These are phyloP conservation scores for Spinibarbus caldwelli DNA, from an alignment of 2,797 vertebrate genomes.

Conservation along the genomic window DNA sequence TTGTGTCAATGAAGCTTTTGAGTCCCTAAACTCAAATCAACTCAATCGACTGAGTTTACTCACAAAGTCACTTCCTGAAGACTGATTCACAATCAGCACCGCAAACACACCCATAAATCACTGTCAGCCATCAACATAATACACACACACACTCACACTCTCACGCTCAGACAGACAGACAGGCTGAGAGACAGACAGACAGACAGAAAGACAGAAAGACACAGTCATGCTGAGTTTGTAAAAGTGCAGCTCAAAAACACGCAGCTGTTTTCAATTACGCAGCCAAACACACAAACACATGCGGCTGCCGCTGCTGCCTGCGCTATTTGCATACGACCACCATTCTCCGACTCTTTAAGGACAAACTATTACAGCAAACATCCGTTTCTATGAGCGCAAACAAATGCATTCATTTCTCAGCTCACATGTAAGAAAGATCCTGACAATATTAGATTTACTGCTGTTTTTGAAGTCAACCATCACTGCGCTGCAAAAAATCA, in stretches of 20 bases:
- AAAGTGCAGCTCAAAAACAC: slow-evolving; percentile 67
- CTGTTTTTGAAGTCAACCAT: background rate
- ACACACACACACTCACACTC: background rate
- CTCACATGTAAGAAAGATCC: background rate
- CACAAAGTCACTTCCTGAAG: slow-evolving; percentile 39
- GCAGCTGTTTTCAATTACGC: slow-evolving; percentile 77
- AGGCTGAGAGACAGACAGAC: no score
- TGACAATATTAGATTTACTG: background rate
- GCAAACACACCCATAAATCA: slow-evolving; percentile 49
- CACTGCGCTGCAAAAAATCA: background rate
- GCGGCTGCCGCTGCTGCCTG: slow-evolving; percentile 9
- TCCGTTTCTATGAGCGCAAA: background rate
- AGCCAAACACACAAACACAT: slow-evolving; percentile 15
- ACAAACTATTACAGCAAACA: background rate
- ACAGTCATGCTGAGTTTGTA: slow-evolving; percentile 68
- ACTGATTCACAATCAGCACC: slow-evolving; percentile 40
- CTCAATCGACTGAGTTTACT: background rate
- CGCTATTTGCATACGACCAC: background rate
- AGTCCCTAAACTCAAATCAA: slow-evolving; percentile 10
- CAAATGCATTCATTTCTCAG: background rate
- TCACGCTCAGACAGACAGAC: no score
- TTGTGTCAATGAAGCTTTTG: no score
- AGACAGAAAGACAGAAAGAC: slow-evolving; percentile 7
- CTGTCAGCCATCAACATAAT: background rate
- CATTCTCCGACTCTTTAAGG: background rate